phyloP scores from a whole-genome alignment of 2,113 vertebrate genomes.

The Oncorhynchus kisutch region DNA sequence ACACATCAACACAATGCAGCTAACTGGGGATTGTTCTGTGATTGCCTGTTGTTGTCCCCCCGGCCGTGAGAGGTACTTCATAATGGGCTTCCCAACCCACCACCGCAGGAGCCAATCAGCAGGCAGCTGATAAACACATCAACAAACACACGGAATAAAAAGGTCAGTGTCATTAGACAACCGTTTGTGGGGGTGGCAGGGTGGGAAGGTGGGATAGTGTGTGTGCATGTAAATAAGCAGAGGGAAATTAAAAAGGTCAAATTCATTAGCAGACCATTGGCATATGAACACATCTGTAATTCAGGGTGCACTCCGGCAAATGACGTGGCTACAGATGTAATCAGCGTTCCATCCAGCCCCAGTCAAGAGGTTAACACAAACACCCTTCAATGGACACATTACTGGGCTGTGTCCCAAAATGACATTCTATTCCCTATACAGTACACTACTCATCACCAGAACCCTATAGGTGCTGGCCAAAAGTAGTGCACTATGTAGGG shows the following conservation, averaged over 20 bases:
- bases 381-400: not conserved
- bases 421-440: too few species aligned
- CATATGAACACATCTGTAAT: constrained; percentile 26
- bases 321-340: constrained; percentile 32
- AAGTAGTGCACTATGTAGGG: too few species aligned
- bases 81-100: constrained; percentile 37
- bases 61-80: constrained; percentile 51
- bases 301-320: constrained; percentile 29
- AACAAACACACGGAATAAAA: constrained; percentile 60
- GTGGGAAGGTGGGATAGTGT: constrained; percentile 11
- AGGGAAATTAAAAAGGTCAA: constrained; percentile 71
- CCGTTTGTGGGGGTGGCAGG: constrained; percentile 28
- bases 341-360: not conserved
- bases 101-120: constrained; percentile 67
- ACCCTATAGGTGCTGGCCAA: too few species aligned
- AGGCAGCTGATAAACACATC: constrained; percentile 56
- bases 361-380: constrained; percentile 3
- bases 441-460: too few species aligned
- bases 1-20: constrained; percentile 42
- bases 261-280: constrained; percentile 66
- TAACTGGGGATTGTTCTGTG: constrained; percentile 65
- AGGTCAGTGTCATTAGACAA: constrained; percentile 76
- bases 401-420: too few species aligned
- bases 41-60: constrained; percentile 58
- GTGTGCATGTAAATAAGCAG: constrained; percentile 53